Evolutionary conservation across 2,113 vertebrate genomes (phyloP).

Genomic region (Xerus inauris): DNA sequence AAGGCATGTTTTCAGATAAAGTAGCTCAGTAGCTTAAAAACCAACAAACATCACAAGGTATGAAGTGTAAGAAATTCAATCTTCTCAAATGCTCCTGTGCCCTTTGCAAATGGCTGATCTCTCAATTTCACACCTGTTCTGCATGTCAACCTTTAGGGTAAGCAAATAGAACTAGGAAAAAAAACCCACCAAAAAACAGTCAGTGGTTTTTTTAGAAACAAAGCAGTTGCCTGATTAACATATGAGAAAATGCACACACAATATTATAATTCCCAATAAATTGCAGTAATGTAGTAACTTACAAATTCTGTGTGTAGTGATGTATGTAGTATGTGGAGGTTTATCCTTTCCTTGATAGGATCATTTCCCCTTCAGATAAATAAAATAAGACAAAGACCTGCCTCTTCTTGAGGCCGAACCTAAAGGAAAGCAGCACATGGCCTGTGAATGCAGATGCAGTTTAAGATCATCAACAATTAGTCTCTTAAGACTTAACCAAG

Average conservation of each 20-base stretch:
- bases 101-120: conserved; percentile 86
- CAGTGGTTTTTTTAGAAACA: conserved; percentile 42
- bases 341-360: background rate
- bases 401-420: background rate
- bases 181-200: no score
- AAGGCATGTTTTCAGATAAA: conserved; percentile 75
- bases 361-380: background rate
- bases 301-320: background rate
- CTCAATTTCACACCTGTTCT: conserved; percentile 84
- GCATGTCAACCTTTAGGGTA: conserved; percentile 77
- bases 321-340: background rate
- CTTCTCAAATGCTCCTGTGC: conserved; percentile 77
- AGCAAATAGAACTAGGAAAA: conserved; percentile 62
- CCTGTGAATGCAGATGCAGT: background rate
- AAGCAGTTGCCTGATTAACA: background rate
- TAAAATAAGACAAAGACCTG: background rate
- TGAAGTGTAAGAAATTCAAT: conserved; percentile 84
- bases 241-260: background rate
- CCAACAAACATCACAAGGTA: conserved; percentile 79
- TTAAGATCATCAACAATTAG: background rate
- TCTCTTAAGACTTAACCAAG: conserved; percentile 36
- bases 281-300: background rate
- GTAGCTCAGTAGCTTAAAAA: conserved; percentile 76
- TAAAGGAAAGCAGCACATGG: background rate
- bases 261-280: background rate